phyloP scores from a whole-genome alignment of 1,140 invertebrate genomes.

The Reticulitermes speratus region DNA sequence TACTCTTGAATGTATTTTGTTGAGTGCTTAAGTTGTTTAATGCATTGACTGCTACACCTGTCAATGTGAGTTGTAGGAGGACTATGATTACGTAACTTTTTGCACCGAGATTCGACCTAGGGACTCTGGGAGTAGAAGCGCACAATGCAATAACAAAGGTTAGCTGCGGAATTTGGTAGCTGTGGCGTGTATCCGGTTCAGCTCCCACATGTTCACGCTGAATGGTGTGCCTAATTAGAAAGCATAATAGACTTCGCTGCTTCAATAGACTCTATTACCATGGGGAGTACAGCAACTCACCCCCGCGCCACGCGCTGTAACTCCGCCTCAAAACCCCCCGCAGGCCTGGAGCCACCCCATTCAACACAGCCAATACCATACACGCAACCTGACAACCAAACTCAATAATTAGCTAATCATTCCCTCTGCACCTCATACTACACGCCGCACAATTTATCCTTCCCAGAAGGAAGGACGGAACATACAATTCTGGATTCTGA shows the following conservation, averaged over 20 bases:
- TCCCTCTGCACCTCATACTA: not conserved
- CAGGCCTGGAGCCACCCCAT: too few species aligned
- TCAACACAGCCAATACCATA: not conserved
- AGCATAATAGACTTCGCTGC: conserved; percentile 10
- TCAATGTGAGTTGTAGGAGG: not conserved
- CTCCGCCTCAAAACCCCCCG: too few species aligned
- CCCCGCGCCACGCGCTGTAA: not conserved
- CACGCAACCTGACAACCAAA: not conserved
- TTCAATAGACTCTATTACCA: conserved; percentile 15
- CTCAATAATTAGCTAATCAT: conserved; percentile 2
- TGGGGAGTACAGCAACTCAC: not conserved
- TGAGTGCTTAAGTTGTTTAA: too few species aligned
- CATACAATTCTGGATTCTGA: not conserved
- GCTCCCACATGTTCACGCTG: not conserved
- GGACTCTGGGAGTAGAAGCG: not conserved
- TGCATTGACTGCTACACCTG: not conserved
- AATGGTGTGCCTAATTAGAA: not conserved
- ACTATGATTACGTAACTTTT: not conserved
- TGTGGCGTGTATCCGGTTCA: not conserved
- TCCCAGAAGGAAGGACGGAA: not conserved
- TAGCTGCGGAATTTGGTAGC: not conserved
- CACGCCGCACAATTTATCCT: not conserved
- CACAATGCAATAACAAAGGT: not conserved
- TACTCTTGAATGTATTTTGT: too few species aligned
- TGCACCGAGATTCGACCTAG: not conserved